A percentile compares a stretch with the other conserved stretches of the same genome.
Evolutionary conservation across 2,888 invertebrate species (phyloP).

Genomic region (Sarcophaga rosellei): DNA sequence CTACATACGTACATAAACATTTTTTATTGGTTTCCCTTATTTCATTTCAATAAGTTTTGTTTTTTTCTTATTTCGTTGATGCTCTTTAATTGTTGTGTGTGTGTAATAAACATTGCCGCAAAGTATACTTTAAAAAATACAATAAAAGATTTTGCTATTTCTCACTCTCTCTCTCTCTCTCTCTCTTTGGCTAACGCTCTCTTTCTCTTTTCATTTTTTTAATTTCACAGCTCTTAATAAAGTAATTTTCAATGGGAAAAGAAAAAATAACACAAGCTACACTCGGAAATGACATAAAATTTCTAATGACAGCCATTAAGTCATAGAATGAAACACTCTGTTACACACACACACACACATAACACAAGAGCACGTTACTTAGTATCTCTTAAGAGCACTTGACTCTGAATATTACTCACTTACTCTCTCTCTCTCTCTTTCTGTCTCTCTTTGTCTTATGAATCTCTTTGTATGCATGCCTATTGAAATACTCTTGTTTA

Average conservation of each 20-base stretch:
- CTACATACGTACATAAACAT: background rate
- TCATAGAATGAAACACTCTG: background rate
- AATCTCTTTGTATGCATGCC: background rate
- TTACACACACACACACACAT: constrained; percentile 8
- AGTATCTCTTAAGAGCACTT: background rate
- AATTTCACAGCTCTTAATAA: constrained; percentile 38
- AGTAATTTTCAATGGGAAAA: constrained; percentile 54
- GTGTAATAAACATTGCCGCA: constrained; percentile 64
- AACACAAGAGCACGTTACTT: background rate
- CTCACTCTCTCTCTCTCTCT: too few species aligned
- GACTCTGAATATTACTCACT: background rate
- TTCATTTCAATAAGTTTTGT: constrained; percentile 44
- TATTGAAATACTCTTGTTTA: constrained; percentile 6
- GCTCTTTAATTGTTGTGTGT: constrained; percentile 59
- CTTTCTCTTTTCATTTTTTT: background rate
- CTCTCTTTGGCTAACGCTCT: background rate
- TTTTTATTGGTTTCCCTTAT: constrained; percentile 28
- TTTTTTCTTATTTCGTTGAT: constrained; percentile 18
- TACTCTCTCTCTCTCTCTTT: constrained; percentile 9
- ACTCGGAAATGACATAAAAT: constrained; percentile 64
- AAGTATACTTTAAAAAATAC: constrained; percentile 55
- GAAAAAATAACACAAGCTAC: background rate
- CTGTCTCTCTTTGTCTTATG: background rate
- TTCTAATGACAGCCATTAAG: constrained; percentile 21
- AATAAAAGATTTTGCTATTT: too few species aligned